Conservation (phyloP, 1,140 invertebrate species). For the Gerris buenoi region DNA sequence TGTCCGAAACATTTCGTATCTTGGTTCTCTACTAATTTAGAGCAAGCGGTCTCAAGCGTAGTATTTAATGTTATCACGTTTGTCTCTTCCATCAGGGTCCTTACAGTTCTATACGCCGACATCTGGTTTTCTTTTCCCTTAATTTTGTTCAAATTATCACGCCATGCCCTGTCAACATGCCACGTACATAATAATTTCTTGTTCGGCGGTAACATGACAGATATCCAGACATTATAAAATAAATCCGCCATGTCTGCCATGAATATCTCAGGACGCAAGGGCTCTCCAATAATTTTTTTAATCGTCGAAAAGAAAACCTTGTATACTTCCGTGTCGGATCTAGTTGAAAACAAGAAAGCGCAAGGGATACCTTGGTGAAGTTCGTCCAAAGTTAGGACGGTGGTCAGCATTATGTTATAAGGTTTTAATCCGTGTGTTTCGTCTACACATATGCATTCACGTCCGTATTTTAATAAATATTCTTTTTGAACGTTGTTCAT, state of each 20-base stretch:
- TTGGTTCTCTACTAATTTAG: neutral
- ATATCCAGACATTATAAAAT: neutral
- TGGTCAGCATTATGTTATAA: neutral
- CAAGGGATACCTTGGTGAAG: neutral
- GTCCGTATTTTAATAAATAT: neutral
- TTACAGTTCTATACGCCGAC: neutral
- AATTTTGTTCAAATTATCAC: neutral
- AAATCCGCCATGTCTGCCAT: neutral
- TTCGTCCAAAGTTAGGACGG: neutral
- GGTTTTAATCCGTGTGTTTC: neutral
- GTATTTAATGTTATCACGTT: neutral
- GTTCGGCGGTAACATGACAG: neutral
- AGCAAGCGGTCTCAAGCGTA: neutral
- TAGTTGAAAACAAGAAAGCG: neutral
- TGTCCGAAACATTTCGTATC: neutral
- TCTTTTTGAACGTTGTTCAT: neutral
- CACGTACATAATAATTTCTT: neutral
- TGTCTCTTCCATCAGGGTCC: neutral
- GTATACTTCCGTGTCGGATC: neutral
- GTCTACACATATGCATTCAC: neutral
- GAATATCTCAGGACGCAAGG: neutral
- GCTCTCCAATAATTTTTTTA: neutral
- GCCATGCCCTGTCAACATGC: neutral
- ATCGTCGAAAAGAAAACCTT: neutral
- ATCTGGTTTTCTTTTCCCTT: neutral